Evolutionary conservation across 2,797 vertebrate genomes (phyloP).

Genomic region (Anomalospiza imberbis): DNA sequence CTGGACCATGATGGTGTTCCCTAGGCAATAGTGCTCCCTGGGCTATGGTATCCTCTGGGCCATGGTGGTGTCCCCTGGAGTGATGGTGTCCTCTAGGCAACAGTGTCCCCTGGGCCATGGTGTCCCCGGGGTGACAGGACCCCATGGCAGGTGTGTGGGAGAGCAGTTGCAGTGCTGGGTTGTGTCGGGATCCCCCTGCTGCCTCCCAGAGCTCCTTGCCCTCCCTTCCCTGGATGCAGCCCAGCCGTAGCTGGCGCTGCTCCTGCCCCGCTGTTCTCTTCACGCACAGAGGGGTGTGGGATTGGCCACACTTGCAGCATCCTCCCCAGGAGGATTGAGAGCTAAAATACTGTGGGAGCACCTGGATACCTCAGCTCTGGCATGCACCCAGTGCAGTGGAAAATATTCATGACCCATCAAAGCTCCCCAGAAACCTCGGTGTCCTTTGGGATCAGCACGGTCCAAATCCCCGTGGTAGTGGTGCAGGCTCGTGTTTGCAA

Average conservation of each 20-base stretch:
- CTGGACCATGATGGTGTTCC: no score
- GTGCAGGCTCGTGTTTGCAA: not conserved
- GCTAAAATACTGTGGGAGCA: not conserved
- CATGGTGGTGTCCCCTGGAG: no score
- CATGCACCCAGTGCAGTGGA: rapidly evolving
- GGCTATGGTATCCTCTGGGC: not conserved
- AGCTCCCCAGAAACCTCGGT: not conserved
- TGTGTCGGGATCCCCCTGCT: not conserved
- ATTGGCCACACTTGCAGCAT: rapidly evolving
- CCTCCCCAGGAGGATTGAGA: not conserved
- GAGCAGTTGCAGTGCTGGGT: rapidly evolving
- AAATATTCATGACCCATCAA: not conserved
- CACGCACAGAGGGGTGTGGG: rapidly evolving
- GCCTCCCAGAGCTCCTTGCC: not conserved
- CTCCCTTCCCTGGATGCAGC: not conserved
- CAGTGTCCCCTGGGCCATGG: not conserved
- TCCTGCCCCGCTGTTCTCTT: not conserved
- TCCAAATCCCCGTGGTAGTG: not conserved
- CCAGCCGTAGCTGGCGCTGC: rapidly evolving
- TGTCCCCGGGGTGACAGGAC: rapidly evolving
- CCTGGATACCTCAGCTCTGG: not conserved
- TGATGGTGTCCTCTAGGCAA: not conserved
- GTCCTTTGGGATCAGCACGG: not conserved
- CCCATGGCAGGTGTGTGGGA: rapidly evolving
- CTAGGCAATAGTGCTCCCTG: not conserved